Percentiles rank a stretch among this genome's conserved stretches.
Evolutionary conservation across 2,888 invertebrate genomes (phyloP).

Genomic region (Diadromus collaris): DNA sequence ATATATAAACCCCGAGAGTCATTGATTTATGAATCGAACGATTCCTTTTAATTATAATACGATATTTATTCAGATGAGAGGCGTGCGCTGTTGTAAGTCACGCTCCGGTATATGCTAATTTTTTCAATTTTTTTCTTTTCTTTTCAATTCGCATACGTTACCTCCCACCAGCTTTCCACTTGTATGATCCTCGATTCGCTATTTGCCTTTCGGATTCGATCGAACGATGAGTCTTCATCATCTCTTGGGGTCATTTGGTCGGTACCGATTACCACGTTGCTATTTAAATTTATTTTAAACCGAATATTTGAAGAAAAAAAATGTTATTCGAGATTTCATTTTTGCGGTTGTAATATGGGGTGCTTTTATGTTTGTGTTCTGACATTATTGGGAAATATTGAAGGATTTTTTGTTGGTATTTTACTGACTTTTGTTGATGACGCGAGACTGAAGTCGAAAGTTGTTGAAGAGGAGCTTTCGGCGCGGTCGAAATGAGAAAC

Average conservation of each 20-base stretch:
- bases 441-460: no score
- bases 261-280: no score
- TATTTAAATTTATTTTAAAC: background rate
- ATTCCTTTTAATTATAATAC: slow-evolving; percentile 80
- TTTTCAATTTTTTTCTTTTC: slow-evolving; percentile 49
- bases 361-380: no score
- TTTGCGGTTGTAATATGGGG: no score
- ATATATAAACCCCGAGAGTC: slow-evolving; percentile 78
- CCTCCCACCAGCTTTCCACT: slow-evolving; percentile 58
- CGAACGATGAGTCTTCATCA: background rate
- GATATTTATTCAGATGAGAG: slow-evolving; percentile 79
- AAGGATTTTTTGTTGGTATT: no score
- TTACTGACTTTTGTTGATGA: no score
- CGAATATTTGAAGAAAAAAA: no score
- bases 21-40: slow-evolving; percentile 79
- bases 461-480: no score
- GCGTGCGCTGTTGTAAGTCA: slow-evolving; percentile 76
- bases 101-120: slow-evolving; percentile 78
- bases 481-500: no score
- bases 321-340: no score
- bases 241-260: background rate
- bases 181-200: slow-evolving; percentile 52
- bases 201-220: slow-evolving; percentile 56
- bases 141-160: slow-evolving; percentile 7
- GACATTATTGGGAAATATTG: no score